Conservation (phyloP, 1,140 invertebrate genomes). For the Elysia chlorotica region DNA sequence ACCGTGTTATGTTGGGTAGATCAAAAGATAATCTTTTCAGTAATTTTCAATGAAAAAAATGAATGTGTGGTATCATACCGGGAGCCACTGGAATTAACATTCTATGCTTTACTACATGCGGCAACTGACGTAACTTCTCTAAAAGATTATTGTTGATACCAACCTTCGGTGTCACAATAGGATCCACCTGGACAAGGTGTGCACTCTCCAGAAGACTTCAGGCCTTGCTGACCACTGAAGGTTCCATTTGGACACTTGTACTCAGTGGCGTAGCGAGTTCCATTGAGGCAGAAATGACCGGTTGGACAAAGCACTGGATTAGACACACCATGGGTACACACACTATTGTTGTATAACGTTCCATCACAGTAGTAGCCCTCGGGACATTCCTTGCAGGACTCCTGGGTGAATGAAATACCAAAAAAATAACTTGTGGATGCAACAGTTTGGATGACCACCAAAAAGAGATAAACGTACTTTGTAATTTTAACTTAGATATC, state of each 20-base stretch:
- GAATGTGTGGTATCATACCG: no score
- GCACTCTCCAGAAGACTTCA: slow-evolving; percentile 41
- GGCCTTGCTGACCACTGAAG: slow-evolving; percentile 33
- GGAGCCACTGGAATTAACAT: no score
- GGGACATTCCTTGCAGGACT: slow-evolving; percentile 46
- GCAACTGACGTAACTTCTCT: no score
- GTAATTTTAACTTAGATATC: no score
- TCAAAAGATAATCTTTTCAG: no score
- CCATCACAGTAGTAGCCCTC: slow-evolving; percentile 55
- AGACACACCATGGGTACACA: slow-evolving; percentile 54
- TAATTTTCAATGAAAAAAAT: no score
- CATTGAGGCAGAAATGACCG: slow-evolving; percentile 50
- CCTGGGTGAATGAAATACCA: no score
- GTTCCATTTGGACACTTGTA: slow-evolving; percentile 52
- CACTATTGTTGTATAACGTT: slow-evolving; percentile 49
- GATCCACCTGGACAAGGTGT: slow-evolving; percentile 36
- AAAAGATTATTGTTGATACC: not conserved
- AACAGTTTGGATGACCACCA: no score
- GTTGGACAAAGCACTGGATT: slow-evolving; percentile 46
- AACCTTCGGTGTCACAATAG: slow-evolving; percentile 33
- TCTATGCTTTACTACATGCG: no score
- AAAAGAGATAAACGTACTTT: no score
- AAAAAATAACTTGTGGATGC: no score
- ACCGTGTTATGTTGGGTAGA: no score
- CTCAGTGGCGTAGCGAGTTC: slow-evolving; percentile 45